Base-by-base conservation (phyloP, 2,888 invertebrate species). In the Junonia oenone region DNA sequence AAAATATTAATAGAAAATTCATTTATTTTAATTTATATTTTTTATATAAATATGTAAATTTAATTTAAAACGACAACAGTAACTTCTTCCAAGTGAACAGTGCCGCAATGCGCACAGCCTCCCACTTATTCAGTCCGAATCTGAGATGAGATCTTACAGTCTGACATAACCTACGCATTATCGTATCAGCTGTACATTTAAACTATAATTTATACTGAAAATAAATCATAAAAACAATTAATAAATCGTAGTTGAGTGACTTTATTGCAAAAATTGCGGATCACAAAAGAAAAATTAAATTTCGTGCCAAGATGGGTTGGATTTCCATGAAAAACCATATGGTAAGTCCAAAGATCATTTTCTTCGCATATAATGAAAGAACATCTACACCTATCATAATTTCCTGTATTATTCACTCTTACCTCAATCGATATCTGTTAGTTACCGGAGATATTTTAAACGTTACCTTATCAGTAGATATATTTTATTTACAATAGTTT, bases 51-150 rank as follows among this genome's bases (percentile, higher is more conserved):
- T 6, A 40, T 35, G 8, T 15, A 15, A 8, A 6, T 22, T 33
- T 14, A 38, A 40, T 33, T 51, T 15, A 29, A 13, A 31, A 50
- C 33, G 55, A 63, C 46, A 56, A 33, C 11, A 31, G 51, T 53
- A 55, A 59, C 48, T 56, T 59, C 53, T 53, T 51, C 48, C 69
- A 72, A 68, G 68, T 72, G 73, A 76, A 71, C 68, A 73, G 71
- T 89, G 82, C 78, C 89, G 89, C 89, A 89, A 75, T 90, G 90
- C 90, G 90, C 90, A 89, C 88, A 88, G 88, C 89, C 77, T 88
- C 89, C 86, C 76, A 64, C 56, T 63, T 60, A 57, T 76, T 82
- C 85, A 83, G 87, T 88, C 75, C 74, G 75, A 75, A 83, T 88
- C 75, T 74, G 75, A 75, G 84, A 80, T 73, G 68, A 79, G 76